Conservation (phyloP, 2,113 vertebrate species). For the Anthoscopus minutus region DNA sequence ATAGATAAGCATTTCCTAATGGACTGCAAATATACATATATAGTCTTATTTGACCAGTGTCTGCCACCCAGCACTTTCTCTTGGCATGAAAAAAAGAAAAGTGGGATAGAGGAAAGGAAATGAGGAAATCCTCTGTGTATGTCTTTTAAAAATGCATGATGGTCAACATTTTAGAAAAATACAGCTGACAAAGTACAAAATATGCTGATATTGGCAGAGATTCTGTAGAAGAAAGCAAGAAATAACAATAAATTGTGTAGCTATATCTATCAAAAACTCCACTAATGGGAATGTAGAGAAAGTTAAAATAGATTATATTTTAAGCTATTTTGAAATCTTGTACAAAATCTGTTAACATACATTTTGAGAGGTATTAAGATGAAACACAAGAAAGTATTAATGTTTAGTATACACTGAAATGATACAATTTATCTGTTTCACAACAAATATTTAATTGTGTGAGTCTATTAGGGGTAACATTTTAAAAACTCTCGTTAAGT, state of each 20-base stretch:
- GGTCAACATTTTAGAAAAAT: not conserved
- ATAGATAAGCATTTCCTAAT: not conserved
- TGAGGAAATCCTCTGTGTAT: not conserved
- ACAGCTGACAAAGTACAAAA: not conserved
- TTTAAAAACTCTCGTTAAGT: not conserved
- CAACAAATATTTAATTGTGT: not conserved
- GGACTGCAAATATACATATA: not conserved
- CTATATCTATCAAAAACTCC: not conserved
- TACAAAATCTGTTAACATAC: not conserved
- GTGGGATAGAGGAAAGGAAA: not conserved
- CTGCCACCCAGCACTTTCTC: not conserved
- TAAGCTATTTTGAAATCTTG: not conserved
- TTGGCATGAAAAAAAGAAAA: not conserved
- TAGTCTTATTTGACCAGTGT: not conserved
- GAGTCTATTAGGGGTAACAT: not conserved
- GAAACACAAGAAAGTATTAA: not conserved
- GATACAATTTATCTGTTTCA: not conserved
- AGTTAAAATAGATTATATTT: not conserved
- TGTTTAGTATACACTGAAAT: not conserved
- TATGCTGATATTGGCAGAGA: not conserved
- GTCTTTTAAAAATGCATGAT: not conserved
- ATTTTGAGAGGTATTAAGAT: not conserved
- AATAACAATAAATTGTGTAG: not conserved
- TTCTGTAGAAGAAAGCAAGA: not conserved
- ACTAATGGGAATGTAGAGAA: not conserved